phyloP scores from a whole-genome alignment of 2,797 vertebrate species.

The Stomatorhinus walkeri region DNA sequence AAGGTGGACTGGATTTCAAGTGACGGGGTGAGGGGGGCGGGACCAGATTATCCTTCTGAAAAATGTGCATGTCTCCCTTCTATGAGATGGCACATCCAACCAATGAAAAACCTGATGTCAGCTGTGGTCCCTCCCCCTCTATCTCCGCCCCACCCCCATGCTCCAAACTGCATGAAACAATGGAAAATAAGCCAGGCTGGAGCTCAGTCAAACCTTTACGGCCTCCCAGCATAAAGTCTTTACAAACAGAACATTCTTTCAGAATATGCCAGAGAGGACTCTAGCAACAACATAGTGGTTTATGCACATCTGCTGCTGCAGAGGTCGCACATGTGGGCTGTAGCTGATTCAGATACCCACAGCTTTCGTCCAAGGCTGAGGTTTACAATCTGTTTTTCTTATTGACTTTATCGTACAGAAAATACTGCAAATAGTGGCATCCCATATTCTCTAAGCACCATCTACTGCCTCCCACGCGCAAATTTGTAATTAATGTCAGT shows the following conservation, averaged over 20 bases:
- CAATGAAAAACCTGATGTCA: slow-evolving; percentile 52
- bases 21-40: background rate
- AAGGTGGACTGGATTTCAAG: background rate
- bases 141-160: slow-evolving; percentile 29
- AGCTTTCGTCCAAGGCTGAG: background rate
- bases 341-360: background rate
- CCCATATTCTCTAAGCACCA: background rate
- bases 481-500: background rate
- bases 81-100: slow-evolving; percentile 26
- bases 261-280: slow-evolving; percentile 12
- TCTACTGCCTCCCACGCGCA: background rate
- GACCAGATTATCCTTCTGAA: background rate
- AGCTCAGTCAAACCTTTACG: slow-evolving; percentile 54
- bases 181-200: slow-evolving; percentile 54
- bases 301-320: background rate
- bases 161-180: slow-evolving; percentile 50
- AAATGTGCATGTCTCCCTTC: slow-evolving; percentile 7
- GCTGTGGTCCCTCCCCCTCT: slow-evolving; percentile 26
- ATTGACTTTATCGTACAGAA: background rate
- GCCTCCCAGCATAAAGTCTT: slow-evolving; percentile 40
- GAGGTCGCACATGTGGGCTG: background rate
- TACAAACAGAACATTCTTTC: slow-evolving; percentile 44
- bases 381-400: background rate
- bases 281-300: background rate
- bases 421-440: background rate